Evolutionary conservation across 2,797 vertebrate genomes (phyloP).

Genomic region (Poeciliopsis infans): DNA sequence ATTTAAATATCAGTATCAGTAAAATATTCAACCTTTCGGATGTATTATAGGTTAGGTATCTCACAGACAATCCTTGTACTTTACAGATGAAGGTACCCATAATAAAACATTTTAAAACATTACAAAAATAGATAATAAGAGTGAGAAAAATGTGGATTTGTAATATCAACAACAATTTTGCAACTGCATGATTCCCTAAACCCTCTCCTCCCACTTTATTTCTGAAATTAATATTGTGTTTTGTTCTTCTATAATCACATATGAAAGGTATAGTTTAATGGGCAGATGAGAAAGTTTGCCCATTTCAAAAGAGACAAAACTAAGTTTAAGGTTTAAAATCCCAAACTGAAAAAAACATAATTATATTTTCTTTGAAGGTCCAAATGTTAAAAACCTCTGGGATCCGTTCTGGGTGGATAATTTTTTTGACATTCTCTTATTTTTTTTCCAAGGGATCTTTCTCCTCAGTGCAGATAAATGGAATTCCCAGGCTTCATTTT

Average conservation of each 20-base stretch:
- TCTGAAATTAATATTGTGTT: neutral
- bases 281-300: neutral
- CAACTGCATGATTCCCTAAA: neutral
- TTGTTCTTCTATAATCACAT: neutral
- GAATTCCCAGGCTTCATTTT: slow-evolving; percentile 38
- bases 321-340: neutral
- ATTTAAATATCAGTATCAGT: neutral
- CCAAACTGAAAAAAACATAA: neutral
- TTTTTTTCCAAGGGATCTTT: slow-evolving; percentile 55
- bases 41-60: neutral
- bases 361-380: neutral
- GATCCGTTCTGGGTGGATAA: neutral
- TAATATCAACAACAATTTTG: neutral
- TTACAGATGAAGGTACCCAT: neutral
- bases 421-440: neutral
- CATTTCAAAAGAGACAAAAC: slow-evolving; percentile 1
- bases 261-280: neutral
- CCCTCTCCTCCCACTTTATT: neutral
- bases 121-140: neutral
- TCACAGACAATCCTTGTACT: neutral
- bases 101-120: neutral
- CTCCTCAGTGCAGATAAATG: slow-evolving; percentile 32
- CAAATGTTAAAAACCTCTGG: neutral
- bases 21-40: neutral
- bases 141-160: neutral